A percentile compares a stretch with the other conserved stretches of the same genome.
Conservation (phyloP, 2,888 invertebrate species). For the Xylota sylvarum region DNA sequence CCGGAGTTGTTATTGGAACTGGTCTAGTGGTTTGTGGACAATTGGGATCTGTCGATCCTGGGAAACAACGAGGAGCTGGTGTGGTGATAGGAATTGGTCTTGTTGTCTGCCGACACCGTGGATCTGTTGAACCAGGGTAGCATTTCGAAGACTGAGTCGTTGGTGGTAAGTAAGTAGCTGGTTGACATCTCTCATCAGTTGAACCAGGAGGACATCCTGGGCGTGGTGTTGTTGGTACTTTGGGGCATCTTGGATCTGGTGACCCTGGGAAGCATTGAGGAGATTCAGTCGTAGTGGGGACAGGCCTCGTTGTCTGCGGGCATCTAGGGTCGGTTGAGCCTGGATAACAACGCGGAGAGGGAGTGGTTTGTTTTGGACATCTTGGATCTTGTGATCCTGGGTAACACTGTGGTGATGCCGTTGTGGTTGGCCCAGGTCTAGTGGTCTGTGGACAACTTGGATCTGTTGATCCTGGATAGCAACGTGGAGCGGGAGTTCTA, state of each 20-base stretch:
- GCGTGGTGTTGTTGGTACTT: constrained; percentile 76
- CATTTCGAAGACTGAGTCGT: constrained; percentile 78
- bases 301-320: constrained; percentile 68
- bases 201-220: constrained; percentile 80
- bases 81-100: not conserved
- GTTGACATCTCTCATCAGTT: constrained; percentile 74
- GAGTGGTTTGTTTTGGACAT: constrained; percentile 77
- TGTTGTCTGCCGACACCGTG: constrained; percentile 80
- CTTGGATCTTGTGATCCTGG: constrained; percentile 84
- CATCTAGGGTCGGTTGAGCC: constrained; percentile 79
- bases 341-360: constrained; percentile 78
- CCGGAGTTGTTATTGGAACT: constrained; percentile 57
- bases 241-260: constrained; percentile 82
- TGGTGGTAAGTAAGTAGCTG: not conserved
- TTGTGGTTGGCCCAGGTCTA: constrained; percentile 64
- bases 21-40: constrained; percentile 80
- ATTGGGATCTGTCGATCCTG: constrained; percentile 78
- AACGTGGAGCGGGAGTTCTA: not conserved
- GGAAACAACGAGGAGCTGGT: constrained; percentile 79
- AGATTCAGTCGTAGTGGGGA: constrained; percentile 4
- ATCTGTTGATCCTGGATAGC: not conserved
- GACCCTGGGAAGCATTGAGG: constrained; percentile 50
- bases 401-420: constrained; percentile 80
- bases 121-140: constrained; percentile 83
- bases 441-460: constrained; percentile 70